These are phyloP conservation scores for Acanthaster planci DNA, from an alignment of 35 echinoderm and acorn worm species.

Conservation along the genomic window DNA sequence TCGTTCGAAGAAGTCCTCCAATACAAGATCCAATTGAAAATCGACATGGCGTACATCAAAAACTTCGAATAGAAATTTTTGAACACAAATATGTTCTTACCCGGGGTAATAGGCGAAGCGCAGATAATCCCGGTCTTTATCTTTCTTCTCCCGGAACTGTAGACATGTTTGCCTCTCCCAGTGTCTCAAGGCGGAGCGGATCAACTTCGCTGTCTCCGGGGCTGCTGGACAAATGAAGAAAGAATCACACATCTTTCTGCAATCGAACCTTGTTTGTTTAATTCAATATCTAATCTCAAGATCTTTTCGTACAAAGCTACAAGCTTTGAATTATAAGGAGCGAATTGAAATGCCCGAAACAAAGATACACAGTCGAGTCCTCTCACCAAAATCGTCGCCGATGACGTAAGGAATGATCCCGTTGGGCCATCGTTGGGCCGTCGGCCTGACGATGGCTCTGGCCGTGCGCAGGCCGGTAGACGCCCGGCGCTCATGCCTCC, in stretches of 20 bases:
- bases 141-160: constrained; percentile 48
- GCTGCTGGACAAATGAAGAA: constrained; percentile 26
- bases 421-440: constrained; percentile 49
- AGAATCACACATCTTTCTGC: too few species aligned
- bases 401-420: constrained; percentile 77
- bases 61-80: background rate
- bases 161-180: constrained; percentile 81
- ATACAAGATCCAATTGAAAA: too few species aligned
- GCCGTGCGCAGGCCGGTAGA: background rate
- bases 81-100: constrained; percentile 18
- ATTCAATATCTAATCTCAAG: too few species aligned
- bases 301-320: too few species aligned
- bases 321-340: background rate
- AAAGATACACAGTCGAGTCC: background rate
- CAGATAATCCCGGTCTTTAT: constrained; percentile 56
- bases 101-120: constrained; percentile 77
- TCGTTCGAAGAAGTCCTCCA: too few species aligned
- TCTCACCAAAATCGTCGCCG: constrained; percentile 71
- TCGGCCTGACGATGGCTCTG: constrained; percentile 57
- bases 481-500: background rate
- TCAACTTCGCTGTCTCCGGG: constrained; percentile 39
- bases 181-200: constrained; percentile 55
- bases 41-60: too few species aligned
- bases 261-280: too few species aligned
- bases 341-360: background rate